phyloP scores from a whole-genome alignment of 2,888 invertebrate species.

The Brenthis daphne region DNA sequence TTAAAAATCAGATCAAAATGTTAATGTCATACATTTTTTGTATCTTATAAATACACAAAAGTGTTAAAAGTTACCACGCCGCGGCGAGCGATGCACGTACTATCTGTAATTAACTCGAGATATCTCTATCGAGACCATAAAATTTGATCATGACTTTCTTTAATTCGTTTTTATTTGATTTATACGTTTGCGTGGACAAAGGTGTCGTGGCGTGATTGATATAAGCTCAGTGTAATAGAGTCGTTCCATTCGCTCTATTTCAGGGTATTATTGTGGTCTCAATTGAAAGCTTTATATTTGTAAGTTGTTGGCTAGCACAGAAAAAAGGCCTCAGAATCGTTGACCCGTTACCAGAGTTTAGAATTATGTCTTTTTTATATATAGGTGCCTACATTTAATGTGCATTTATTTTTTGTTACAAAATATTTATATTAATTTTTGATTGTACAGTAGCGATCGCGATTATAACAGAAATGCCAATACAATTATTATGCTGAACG shows the following conservation, averaged over 20 bases:
- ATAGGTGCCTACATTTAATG: too few species aligned
- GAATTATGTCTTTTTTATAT: too few species aligned
- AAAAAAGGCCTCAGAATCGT: constrained; percentile 40
- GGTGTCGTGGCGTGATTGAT: constrained; percentile 55
- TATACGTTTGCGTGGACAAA: constrained; percentile 53
- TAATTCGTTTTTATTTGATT: constrained; percentile 55
- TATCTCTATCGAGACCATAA: constrained; percentile 55
- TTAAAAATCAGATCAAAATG: not conserved
- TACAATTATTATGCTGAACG: too few species aligned
- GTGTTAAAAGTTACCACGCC: constrained; percentile 31
- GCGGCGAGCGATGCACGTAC: constrained; percentile 31
- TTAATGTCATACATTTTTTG: not conserved
- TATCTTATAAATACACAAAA: constrained; percentile 28
- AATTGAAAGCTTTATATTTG: constrained; percentile 56
- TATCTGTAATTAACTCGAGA: constrained; percentile 46
- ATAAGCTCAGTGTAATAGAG: constrained; percentile 57
- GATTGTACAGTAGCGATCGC: too few species aligned
- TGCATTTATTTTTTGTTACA: too few species aligned
- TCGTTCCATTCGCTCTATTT: constrained; percentile 51
- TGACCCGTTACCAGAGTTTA: not conserved
- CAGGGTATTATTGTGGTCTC: constrained; percentile 57
- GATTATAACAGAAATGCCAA: too few species aligned
- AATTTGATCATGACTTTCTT: constrained; percentile 61
- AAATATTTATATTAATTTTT: too few species aligned
- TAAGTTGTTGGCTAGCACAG: constrained; percentile 53